Base-by-base conservation (phyloP, 2,797 vertebrate genomes). In the Apogon talboti region DNA sequence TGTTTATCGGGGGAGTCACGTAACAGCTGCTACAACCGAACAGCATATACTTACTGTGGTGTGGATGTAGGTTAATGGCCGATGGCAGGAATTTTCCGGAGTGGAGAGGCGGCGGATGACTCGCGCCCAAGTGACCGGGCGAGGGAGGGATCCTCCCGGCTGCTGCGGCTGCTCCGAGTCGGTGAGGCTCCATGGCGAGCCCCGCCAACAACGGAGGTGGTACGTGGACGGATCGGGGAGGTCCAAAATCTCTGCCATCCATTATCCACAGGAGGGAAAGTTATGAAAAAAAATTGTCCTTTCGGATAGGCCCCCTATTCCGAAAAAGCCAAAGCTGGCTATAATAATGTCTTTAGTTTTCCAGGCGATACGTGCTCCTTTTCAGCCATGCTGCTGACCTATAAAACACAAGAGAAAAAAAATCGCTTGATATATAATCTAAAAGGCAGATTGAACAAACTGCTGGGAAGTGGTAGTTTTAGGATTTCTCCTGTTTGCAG, bases 241-340 rank as follows among this genome's bases (percentile, higher is more conserved):
- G 93, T 92, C 95, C 96, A 87, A 97, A 98, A 94, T 98, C 97
- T 95, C 97, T 94, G 94, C 96, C 97, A 98, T 99, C 97, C 97
- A 98, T 98, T 95, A 94, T 96, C 94, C 91, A 93, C 89, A 84
- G 77, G 72, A 66, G 77, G 79, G 74, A 84, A 92, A 94, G 91
- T 92, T 92, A 72, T 66, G 79, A 59, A 83, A 87, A 85, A 79
- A 91, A 91, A 90, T 79, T 41, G 89, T 91, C 89, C 87, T 69
- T 65, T 88, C 82, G 89, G 89, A 79, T 82, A 57, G 61, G 66
- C 54, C 73, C 68, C 62, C 45, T 82, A 85, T 84, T 92, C 91
- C 88, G 75, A 90, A 85, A 78, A 75, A 91, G 84, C 87, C 89
- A 90, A 49, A 71, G 51, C 46, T 74, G 90, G 93, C 92, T 94